A percentile compares a stretch with the other conserved stretches of the same genome.
These are phyloP conservation scores for Globodera rostochiensis DNA, from an alignment of 1,140 invertebrate genomes.

Conservation along the genomic window DNA sequence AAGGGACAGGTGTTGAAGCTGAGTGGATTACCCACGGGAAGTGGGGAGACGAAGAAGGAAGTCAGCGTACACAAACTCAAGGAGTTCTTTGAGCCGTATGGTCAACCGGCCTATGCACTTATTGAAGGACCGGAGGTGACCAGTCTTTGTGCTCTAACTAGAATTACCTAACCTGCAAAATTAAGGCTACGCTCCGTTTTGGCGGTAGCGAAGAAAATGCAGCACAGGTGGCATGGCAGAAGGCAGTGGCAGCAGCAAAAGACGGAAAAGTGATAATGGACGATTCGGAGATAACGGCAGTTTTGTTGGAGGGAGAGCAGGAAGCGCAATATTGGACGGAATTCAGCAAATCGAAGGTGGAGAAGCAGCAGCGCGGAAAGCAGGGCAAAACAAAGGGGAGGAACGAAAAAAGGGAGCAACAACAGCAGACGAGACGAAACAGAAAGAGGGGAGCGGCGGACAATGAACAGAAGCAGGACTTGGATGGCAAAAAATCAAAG, in stretches of 20 bases:
- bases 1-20: conserved; percentile 61
- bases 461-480: conserved; percentile 28
- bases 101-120: conserved; percentile 53
- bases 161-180: conserved; percentile 72
- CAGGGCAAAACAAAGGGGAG: conserved; percentile 19
- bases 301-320: conserved; percentile 78
- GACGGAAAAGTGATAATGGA: conserved; percentile 70
- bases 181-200: conserved; percentile 76
- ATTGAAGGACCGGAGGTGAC: conserved; percentile 34
- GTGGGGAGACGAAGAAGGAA: conserved; percentile 36
- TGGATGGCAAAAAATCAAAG: conserved; percentile 17
- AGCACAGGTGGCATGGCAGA: conserved; percentile 73
- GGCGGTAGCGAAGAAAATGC: conserved; percentile 74
- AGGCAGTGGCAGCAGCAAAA: conserved; percentile 67
- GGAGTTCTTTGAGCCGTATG: conserved; percentile 59
- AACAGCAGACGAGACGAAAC: conserved; percentile 15
- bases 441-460: conserved; percentile 13
- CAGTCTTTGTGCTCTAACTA: conserved; percentile 70
- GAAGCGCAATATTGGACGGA: conserved; percentile 67
- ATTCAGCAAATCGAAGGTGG: conserved; percentile 50
- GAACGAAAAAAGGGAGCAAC: conserved; percentile 40
- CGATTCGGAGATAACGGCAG: conserved; percentile 74
- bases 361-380: conserved; percentile 33
- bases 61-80: conserved; percentile 42
- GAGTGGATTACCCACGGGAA: conserved; percentile 41